Base-by-base conservation (phyloP, 92 coral and sea anemone genomes). In the Palythoa grandis region DNA sequence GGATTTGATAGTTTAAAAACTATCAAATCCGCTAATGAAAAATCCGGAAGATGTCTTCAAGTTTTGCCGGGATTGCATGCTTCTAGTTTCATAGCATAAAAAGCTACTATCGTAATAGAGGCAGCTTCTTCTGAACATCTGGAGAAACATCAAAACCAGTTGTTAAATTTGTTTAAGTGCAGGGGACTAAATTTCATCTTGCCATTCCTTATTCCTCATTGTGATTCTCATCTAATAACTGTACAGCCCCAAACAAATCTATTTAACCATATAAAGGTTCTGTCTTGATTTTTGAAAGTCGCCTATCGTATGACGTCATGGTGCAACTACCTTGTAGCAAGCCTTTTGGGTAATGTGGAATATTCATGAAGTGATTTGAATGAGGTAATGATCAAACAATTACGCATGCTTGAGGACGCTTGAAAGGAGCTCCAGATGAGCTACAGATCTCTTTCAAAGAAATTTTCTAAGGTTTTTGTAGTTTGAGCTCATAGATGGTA, bases 371-470 rank as follows among this genome's bases (percentile, higher is more conserved):
- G 35, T 50, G 10, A 14, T 38, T 78, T 17, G 29, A 3, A 78
- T 78, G 72, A 61, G 56, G 57, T 78, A 61, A 78, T 78, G n/a
- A 15, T 23, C 35, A 60, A 78, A 61, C 56, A 61, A 61, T 68
- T 17, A 37, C 23, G 50, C 23, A n/a, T 40, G 72, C 52, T 38
- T 40, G 35, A 65, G 56, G 35, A 60, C 38, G 70, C 35, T 63
- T 78, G 82, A 29, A 77, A 35, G 82, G 23, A 56, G 82, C 68
- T 20, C 20, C 9, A 12, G 5, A 14, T 77, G 11, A 37, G 2
- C 52, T 1, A 15, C 50, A 20, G 11, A 43, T 4, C 3, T 22
- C 5, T 74, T 11, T 43, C 4, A 7, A 74, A 20, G 7, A 17
- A 3, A 4, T 17, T 24, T 74, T n/a, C 29, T 16, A 43, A n/a